Evolutionary conservation across 2,797 vertebrate species (phyloP), one percentile per base, ranked within the genome.

Genomic region (Sebastes umbrosus): DNA sequence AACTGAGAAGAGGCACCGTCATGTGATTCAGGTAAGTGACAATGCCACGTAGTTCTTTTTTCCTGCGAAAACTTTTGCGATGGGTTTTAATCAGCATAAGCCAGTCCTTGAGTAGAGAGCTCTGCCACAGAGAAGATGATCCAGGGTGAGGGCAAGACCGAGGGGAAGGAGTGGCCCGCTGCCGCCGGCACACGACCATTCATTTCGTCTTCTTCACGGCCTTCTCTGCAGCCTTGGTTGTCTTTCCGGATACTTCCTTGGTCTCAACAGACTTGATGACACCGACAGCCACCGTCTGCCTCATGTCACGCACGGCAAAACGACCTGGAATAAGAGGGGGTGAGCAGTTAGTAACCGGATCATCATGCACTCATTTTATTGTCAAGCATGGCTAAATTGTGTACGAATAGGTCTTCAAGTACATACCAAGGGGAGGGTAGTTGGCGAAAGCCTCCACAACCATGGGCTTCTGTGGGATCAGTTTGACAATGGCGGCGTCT

Each of bases 21-120:
- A 79, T 89, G 81, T 83, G 84, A 92, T 91, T 89, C 79, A 83
- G 85, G 89, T 85, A 87, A 82, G 77, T 52, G 90, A 94, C 93
- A 87, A 93, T 90, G 92, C 94, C 93, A 94, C 84, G 74, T 34
- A 79, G 90, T 89, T 92, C 80, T 89, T 94, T 92, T 96, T 96
- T 97, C 96, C 96, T 96, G 92, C 96, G 94, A 82, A 97, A 96
- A 94, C 94, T 96, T 94, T 97, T 97, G 85, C 96, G 95, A 92
- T 97, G 96, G 89, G 95, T 95, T 95, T 96, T 96, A 88, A 96
- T 96, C 90, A 96, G 93, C 96, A 95, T 96, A 92, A 96, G 94
- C 96, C 96, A 96, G 96, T 96, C 95, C 91, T 96, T 96, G 76
- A 96, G 90, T 85, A 96, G 83, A 89, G 93, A 94, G 86, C 93